Evolutionary conservation across 2,888 invertebrate genomes (phyloP), one percentile per base, ranked within the genome.

Genomic region (Palloptera scutellata): DNA sequence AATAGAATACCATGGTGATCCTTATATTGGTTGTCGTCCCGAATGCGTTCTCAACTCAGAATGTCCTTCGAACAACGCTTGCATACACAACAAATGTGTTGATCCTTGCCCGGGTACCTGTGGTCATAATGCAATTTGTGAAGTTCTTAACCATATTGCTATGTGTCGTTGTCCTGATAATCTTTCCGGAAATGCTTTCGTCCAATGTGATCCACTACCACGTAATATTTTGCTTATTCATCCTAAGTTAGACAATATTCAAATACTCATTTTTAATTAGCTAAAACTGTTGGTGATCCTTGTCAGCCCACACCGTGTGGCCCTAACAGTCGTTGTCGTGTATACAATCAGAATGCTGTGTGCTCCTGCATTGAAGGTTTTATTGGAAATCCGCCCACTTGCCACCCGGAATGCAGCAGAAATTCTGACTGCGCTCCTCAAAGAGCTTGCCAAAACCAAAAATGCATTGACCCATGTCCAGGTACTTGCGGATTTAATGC

Each of bases 31-130:
- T 57, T 94, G 94, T 79, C 88, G 92, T 71, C 94, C 94, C 1
- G 93, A 94, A 83, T 94, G 94, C 83, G 89, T 92, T 2, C 84
- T 92, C 1, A 93, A 91, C 79, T 85, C 87, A 10, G 93, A 94
- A 77, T 94, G 94, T 82, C 86, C 89, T 15, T 86, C 87, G 77
- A 87, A 90, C 78, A 89, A 88, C 78, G 91, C 92, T 66, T 94
- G 93, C 78, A 86, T 89, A 3, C 86, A 87, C 72, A 91, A 91
- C 79, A 92, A 93, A 84, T 95, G 94, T 79, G 78, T 86, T 42
- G 91, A 93, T 81, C 94, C 94, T 61, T 94, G 95, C 77, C 89
- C 91, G 3, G 91, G 91, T 64, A 91, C 91, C 17, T 95, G 95
- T 80, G 94, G 93, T 0, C 83, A 85, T 59, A 91, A 91, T 80